Evolutionary conservation across 1,140 invertebrate species (phyloP), one percentile per base, ranked within the genome.

Genomic region (Triops longicaudatus): DNA sequence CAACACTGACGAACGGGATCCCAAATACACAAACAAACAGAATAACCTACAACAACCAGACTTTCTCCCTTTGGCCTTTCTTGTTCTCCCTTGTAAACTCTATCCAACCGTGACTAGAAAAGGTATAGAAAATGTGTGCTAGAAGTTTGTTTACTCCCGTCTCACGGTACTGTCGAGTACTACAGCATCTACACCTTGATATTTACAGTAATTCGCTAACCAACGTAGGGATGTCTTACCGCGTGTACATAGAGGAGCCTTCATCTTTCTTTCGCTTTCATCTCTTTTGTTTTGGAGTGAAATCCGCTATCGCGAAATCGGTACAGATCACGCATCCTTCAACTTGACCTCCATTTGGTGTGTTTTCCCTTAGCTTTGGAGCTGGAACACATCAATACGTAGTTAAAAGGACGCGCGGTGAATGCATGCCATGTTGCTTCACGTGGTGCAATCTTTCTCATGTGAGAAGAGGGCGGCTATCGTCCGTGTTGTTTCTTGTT

Each of bases 401-500:
- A 22, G 44, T 37, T 37, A 37, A 63, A 44, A 63, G 50, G 50
- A n/a, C 50, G 22, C 50, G 22, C 50, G 7, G 50, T 17, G 50
- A 63, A 63, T 37, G 9, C 50, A 17, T 63, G 50, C 50, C 17
- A 17, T 22, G 50, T 63, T 63, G 50, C 50, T 9, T 22, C 14
- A 63, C 50, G 22, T 63, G 50, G 50, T 9, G 50, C 50, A 63
- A 63, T 63, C 50, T 14, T 63, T 22, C 50, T 63, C 50, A n/a
- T 22, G 50, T 63, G 10, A n/a, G 50, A 12, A 22, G 22, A 22
- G 50, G 50, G 22, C 17, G 50, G 50, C 6, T 63, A 63, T 22
- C 50, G 50, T 63, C 50, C 5, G 50, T 63, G 44, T 63, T 63
- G 50, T 63, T 63, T 63, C 50, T 63, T 63, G 50, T 63, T 63